A percentile compares a stretch with the other conserved stretches of the same genome.
These are phyloP conservation scores for Cossypha dichroa DNA, from an alignment of 2,797 vertebrate genomes.

Conservation along the genomic window DNA sequence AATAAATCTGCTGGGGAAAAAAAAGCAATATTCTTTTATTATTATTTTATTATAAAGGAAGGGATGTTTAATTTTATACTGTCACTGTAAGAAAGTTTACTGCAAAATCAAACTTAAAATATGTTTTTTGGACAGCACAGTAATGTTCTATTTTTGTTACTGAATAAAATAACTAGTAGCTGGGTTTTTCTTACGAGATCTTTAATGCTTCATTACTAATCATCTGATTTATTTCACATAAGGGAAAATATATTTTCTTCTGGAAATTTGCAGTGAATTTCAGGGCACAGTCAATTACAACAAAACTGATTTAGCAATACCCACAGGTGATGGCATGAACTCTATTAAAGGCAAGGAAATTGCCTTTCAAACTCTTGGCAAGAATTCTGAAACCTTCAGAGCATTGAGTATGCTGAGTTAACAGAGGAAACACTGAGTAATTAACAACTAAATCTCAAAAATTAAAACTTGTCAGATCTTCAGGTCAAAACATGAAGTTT, in stretches of 20 bases:
- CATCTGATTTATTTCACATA: not conserved
- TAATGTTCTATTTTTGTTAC: not conserved
- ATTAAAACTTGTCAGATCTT: not conserved
- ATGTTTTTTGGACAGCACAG: not conserved
- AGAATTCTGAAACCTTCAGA: not conserved
- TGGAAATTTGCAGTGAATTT: not conserved
- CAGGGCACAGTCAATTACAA: not conserved
- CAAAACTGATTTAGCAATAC: conserved; percentile 12
- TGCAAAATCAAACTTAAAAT: not conserved
- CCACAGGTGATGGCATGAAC: conserved; percentile 22
- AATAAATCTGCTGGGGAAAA: not conserved
- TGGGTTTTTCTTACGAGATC: not conserved
- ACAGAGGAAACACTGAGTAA: not conserved
- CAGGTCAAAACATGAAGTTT: not conserved
- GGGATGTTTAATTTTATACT: not conserved
- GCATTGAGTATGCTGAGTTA: not conserved
- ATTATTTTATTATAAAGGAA: not conserved
- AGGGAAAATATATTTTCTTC: not conserved
- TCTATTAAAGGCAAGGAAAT: not conserved
- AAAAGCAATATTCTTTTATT: not conserved
- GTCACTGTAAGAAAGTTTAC: not conserved
- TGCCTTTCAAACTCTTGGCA: not conserved
- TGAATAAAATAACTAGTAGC: not conserved
- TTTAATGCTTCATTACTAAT: conserved; percentile 7
- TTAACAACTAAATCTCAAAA: not conserved